These are phyloP conservation scores for Hymenochirus boettgeri DNA, from an alignment of 2,113 vertebrate genomes.

Conservation along the genomic window DNA sequence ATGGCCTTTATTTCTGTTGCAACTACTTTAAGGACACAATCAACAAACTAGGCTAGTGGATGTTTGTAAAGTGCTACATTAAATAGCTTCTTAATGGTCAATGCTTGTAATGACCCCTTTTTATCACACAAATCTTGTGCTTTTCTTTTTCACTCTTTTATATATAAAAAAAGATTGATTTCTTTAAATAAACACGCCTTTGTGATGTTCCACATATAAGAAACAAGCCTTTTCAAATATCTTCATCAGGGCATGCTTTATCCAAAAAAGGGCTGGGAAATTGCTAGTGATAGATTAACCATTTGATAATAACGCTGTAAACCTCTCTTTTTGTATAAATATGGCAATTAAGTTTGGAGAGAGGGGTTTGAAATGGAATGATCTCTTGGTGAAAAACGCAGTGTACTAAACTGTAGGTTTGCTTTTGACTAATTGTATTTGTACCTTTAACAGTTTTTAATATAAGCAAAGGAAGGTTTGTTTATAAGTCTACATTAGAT, in stretches of 20 bases:
- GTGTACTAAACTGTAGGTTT: too few species aligned
- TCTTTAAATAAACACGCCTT: slow-evolving; percentile 46
- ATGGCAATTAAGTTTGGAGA: slow-evolving; percentile 33
- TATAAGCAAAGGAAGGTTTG: too few species aligned
- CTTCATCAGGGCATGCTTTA: slow-evolving; percentile 50
- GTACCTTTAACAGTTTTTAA: too few species aligned
- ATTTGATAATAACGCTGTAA: slow-evolving; percentile 54
- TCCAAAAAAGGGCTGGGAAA: slow-evolving; percentile 59
- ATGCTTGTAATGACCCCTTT: background rate
- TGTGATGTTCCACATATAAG: slow-evolving; percentile 43
- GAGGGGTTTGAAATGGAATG: background rate
- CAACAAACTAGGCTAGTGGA: too few species aligned
- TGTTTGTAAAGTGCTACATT: background rate
- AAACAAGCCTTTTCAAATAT: slow-evolving; percentile 42
- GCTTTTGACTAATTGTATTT: too few species aligned
- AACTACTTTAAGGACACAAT: background rate
- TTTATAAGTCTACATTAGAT: too few species aligned
- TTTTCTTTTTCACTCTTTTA: slow-evolving; percentile 24
- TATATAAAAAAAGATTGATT: slow-evolving; percentile 36
- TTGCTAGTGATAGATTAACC: slow-evolving; percentile 52
- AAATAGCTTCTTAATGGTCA: too few species aligned
- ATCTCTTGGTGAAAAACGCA: too few species aligned
- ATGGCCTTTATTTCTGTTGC: background rate
- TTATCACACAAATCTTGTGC: too few species aligned
- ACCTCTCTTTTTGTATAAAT: slow-evolving; percentile 62